Evolutionary conservation across 2,113 vertebrate genomes (phyloP), one percentile per base, ranked within the genome.

Genomic region (Spea multiplicata): DNA sequence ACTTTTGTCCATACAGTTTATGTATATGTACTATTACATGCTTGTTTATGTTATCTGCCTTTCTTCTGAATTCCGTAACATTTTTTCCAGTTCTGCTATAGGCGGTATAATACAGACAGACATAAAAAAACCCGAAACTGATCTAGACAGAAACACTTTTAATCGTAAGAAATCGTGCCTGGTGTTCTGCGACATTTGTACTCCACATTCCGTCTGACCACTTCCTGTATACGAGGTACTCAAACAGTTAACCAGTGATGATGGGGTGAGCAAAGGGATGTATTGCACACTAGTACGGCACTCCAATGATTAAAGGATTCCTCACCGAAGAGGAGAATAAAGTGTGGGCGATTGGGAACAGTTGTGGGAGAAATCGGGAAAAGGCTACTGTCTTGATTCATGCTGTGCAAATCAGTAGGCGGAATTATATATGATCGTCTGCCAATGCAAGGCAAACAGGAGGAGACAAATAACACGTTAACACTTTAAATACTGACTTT

Each of bases 311-410:
- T 59, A 59, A 59, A 9, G 12, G 55, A 59, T 59, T 59, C 55
- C 55, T 59, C 55, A 59, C 4, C 10, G 12, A 5, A 59, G 44
- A 48, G 13, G 30, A 57, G 66, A 68, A 68, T 59, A 68, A 47
- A 68, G 50, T 66, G 47, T 62, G 50, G 12, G 49, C 49, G n/a
- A 75, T 52, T 30, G 55, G 47, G 53, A 44, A 55, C 45, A 55
- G 52, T 59, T 69, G 66, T 76, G 66, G 44, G 50, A 69, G 66
- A 69, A 55, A 77, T 70, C 66, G 62, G 75, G 61, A 30, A 71
- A 77, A 59, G 75, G 55, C 57, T 59, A 44, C 45, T 59, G 66
- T 77, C 55, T 77, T 66, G 75, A 70, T 62, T 77, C 66, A 70
- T 77, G 55, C 66, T 70, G 59, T 77, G 66, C 66, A 77, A 50